Evolutionary conservation across 2,888 invertebrate genomes (phyloP).

Genomic region (Campoletis raptor): DNA sequence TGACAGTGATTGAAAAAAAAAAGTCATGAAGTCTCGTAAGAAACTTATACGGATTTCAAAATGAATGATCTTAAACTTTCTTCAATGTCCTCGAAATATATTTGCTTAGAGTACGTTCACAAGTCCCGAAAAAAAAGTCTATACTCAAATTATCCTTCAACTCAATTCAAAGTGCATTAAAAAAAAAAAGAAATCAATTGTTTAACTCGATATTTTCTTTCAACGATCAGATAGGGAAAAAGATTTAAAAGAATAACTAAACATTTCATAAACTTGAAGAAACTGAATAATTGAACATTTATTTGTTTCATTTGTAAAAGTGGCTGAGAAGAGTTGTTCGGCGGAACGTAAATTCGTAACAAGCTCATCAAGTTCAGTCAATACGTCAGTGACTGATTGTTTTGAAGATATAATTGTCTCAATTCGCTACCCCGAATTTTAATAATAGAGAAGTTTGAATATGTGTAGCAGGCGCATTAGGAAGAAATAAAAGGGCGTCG

Average conservation of each 20-base stretch:
- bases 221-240: neutral
- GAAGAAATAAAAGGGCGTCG: constrained; percentile 38
- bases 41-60: neutral
- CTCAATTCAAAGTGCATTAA: neutral
- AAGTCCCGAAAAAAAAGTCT: neutral
- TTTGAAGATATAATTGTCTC: neutral
- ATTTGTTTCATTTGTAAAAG: neutral
- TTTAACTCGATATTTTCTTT: neutral
- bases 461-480: constrained; percentile 23
- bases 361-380: neutral
- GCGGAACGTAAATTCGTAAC: neutral
- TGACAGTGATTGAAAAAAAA: neutral
- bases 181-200: neutral
- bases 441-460: neutral
- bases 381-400: neutral
- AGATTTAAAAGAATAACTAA: neutral
- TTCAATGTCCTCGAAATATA: neutral
- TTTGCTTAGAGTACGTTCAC: neutral
- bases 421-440: neutral
- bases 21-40: neutral
- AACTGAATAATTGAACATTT: neutral
- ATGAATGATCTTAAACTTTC: neutral
- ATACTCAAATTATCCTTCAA: too few species aligned
- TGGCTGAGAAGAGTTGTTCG: neutral
- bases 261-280: neutral